Conservation (phyloP, 1,140 invertebrate genomes). For the Drosophila nikananu region DNA sequence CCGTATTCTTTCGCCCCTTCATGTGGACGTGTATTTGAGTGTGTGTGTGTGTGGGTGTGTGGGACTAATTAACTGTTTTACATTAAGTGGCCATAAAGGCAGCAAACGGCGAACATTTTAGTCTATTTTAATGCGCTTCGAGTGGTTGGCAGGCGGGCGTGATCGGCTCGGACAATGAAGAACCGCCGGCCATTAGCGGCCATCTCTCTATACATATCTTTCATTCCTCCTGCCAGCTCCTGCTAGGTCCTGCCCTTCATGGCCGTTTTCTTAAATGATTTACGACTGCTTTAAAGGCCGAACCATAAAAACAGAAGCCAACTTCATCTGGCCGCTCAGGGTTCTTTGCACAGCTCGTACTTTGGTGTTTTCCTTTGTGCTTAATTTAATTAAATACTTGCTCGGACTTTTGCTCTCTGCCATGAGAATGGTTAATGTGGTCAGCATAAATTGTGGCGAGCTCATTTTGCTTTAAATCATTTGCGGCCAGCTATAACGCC, state of each 20-base stretch:
- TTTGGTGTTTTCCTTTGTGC: constrained; percentile 64
- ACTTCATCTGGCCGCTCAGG: constrained; percentile 30
- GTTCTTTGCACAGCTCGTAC: constrained; percentile 13
- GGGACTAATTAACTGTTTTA: constrained; percentile 81
- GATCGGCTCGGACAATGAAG: constrained; percentile 73
- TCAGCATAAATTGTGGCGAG: constrained; percentile 77
- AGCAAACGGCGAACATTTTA: constrained; percentile 62
- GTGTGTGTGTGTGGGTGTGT: constrained; percentile 35
- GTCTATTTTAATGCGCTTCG: constrained; percentile 77
- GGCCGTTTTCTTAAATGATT: constrained; percentile 69
- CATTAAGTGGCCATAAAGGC: constrained; percentile 80
- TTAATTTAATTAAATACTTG: constrained; percentile 81
- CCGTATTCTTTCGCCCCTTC: constrained; percentile 10
- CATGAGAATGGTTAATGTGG: constrained; percentile 74
- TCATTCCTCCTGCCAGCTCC: constrained; percentile 2
- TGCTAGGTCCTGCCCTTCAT: constrained; percentile 7
- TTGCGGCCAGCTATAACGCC: constrained; percentile 50
- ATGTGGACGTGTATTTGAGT: constrained; percentile 1
- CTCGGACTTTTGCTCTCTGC: constrained; percentile 60
- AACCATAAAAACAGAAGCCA: constrained; percentile 61
- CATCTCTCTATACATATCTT: constrained; percentile 29
- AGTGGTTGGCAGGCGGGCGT: constrained; percentile 52
- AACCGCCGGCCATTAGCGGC: constrained; percentile 59
- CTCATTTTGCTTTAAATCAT: constrained; percentile 81
- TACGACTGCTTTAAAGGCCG: constrained; percentile 70